phyloP scores from a whole-genome alignment of 2,113 vertebrate genomes.

The Burhinus oedicnemus region DNA sequence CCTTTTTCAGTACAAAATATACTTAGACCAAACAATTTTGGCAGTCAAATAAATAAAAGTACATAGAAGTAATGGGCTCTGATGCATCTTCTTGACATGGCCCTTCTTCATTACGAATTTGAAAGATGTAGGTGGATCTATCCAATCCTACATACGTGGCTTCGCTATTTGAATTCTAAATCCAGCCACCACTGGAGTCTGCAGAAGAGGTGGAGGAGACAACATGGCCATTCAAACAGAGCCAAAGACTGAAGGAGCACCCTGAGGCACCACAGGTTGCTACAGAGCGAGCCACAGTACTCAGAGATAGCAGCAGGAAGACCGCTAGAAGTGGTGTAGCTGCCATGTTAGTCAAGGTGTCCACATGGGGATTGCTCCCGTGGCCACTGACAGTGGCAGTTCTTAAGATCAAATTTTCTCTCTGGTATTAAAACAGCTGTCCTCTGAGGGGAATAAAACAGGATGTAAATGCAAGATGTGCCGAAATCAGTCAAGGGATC shows the following conservation, averaged over 20 bases:
- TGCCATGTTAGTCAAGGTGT: background rate
- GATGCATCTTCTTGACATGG: background rate
- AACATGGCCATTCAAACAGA: background rate
- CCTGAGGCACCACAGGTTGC: background rate
- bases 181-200: background rate
- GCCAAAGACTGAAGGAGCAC: background rate
- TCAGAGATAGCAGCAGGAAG: background rate
- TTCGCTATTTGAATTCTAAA: background rate
- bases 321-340: background rate
- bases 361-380: background rate
- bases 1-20: background rate
- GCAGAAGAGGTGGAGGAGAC: background rate
- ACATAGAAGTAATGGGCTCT: background rate
- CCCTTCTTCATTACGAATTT: background rate
- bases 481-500: background rate
- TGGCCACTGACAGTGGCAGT: background rate
- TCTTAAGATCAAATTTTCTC: background rate
- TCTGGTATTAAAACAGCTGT: background rate
- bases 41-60: background rate
- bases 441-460: background rate
- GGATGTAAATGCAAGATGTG: background rate
- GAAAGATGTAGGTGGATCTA: background rate
- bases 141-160: rapidly evolving
- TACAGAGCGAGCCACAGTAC: background rate
- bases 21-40: background rate